phyloP scores from a whole-genome alignment of 1,140 invertebrate species.

The Drosophila biarmipes region DNA sequence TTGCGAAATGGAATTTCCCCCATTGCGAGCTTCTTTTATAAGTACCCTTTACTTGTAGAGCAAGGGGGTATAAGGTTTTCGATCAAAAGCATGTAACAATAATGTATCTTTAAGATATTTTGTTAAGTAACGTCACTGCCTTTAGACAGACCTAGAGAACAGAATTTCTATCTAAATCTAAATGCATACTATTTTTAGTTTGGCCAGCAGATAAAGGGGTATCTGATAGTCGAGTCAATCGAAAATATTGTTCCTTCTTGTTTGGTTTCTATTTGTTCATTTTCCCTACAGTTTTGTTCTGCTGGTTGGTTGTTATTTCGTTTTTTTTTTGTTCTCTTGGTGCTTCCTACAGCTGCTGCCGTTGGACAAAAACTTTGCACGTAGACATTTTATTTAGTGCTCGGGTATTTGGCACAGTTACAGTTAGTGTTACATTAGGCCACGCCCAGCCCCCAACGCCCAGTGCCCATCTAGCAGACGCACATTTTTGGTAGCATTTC shows the following conservation, averaged over 20 bases:
- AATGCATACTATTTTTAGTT: no score
- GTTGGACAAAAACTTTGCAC: conserved; percentile 58
- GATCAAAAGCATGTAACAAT: no score
- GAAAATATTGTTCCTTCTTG: no score
- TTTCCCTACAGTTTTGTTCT: conserved; percentile 17
- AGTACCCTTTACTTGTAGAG: no score
- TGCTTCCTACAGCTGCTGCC: conserved; percentile 32
- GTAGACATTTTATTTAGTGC: conserved; percentile 71
- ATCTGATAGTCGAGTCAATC: no score
- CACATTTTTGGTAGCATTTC: conserved; percentile 49
- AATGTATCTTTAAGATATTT: no score
- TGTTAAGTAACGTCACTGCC: no score
- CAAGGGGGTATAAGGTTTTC: no score
- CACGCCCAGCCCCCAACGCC: conserved; percentile 31
- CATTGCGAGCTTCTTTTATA: conserved; percentile 24
- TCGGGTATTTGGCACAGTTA: conserved; percentile 73
- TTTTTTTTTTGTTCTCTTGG: conserved; percentile 2
- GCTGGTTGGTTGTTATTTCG: conserved; percentile 17
- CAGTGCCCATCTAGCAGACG: conserved; percentile 20
- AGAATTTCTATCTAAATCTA: no score
- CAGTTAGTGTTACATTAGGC: conserved; percentile 55
- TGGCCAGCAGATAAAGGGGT: no score
- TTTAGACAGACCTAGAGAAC: no score
- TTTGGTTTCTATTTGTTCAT: conserved; percentile 40
- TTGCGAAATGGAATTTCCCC: conserved; percentile 35